Evolutionary conservation across 2,888 invertebrate genomes (phyloP).

Genomic region (Schrankia costaestrigalis): DNA sequence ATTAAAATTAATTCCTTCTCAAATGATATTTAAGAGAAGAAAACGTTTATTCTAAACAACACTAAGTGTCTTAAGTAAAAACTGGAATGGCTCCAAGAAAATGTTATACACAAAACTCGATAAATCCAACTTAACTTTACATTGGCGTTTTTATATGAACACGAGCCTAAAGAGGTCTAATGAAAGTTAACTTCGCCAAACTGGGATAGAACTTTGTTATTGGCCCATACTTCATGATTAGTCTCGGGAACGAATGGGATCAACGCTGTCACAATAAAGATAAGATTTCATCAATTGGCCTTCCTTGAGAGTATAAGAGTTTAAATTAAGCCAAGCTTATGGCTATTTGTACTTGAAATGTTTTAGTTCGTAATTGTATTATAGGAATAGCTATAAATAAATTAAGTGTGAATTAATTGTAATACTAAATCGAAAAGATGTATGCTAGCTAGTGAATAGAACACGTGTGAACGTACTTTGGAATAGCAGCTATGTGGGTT

Average conservation of each 20-base stretch:
- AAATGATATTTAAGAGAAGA: no score
- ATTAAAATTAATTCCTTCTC: no score
- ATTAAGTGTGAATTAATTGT: not conserved
- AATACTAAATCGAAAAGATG: no score
- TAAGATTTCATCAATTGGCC: slow-evolving; percentile 50
- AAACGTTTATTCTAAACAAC: slow-evolving; percentile 17
- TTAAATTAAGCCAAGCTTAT: slow-evolving; percentile 16
- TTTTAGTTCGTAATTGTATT: not conserved
- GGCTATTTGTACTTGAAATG: not conserved
- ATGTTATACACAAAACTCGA: slow-evolving; percentile 26
- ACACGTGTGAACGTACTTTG: no score
- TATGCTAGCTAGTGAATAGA: no score
- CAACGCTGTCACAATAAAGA: slow-evolving; percentile 50
- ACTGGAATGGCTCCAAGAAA: slow-evolving; percentile 10
- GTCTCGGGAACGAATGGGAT: slow-evolving; percentile 34
- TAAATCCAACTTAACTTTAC: slow-evolving; percentile 47
- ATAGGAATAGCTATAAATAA: not conserved
- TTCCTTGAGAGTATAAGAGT: slow-evolving; percentile 26
- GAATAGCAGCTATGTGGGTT: no score
- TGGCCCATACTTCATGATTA: slow-evolving; percentile 51
- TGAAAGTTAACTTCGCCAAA: slow-evolving; percentile 40
- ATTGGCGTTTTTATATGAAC: slow-evolving; percentile 48
- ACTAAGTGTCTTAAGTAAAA: slow-evolving; percentile 18
- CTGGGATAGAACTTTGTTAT: slow-evolving; percentile 44
- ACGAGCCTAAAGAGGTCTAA: slow-evolving; percentile 34